Base-by-base conservation (phyloP, 2,113 vertebrate species). In the Lonchura striata region DNA sequence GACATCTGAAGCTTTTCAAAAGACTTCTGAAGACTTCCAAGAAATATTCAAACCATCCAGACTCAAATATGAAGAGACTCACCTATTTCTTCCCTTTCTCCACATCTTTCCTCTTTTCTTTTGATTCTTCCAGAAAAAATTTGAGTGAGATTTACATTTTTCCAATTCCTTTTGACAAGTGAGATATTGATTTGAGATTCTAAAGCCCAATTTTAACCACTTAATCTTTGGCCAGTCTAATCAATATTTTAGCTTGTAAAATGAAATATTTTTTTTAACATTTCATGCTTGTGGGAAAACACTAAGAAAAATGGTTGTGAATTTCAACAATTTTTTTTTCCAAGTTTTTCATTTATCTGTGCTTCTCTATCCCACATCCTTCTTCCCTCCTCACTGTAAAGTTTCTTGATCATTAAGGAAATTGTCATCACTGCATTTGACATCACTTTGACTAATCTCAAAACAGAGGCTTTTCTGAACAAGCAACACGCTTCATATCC, bases 1-100 rank as follows among this genome's bases (percentile, higher is more conserved):
- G 76, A 94, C 56, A 78, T 66, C 41, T 71, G 37, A 79, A 91
- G 75, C 41, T 88, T 88, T 95, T 92, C 46, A 90, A 54, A 90
- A 79, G 70, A 68, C 42, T 87, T 79, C 65, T 56, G 56, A 87
- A 72, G 53, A 69, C 72, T 83, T 69, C 52, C 44, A 81, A 65
- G 27, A 86, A 77, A 77, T 63, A 90, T 39, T 74, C 41, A 69
- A 91, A 60, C 46, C n/a, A 65, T 72, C 74, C 54, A n/a, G n/a
- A 50, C 30, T 83, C 56, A 81, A 81, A 81, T 49, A 59, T 1
- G 25, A 61, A 83, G 64, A 82, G 8, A 18, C 6, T 53, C 20
- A 22, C 42, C 63, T 52, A 37, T 0, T 31, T 50, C 30, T 75
- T 44, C 28, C 50, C 15, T 61, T 56, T 85, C 56, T 57, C n/a